Conservation (phyloP, 2,113 vertebrate species). For the Phainopepla nitens region DNA sequence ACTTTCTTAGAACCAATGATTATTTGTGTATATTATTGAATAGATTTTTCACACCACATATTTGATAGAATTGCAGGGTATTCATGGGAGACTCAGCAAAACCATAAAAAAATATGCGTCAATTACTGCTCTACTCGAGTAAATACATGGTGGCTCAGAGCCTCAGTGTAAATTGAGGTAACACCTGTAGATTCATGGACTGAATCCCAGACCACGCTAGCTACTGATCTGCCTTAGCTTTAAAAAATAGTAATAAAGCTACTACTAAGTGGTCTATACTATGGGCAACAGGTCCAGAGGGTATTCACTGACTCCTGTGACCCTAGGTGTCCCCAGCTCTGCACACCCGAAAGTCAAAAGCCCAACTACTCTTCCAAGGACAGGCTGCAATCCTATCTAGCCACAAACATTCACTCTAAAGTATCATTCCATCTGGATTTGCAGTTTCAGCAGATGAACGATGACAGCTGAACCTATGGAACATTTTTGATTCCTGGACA, state of each 20-base stretch:
- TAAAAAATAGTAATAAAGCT: not conserved
- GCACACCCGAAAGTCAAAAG: not conserved
- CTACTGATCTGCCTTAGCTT: not conserved
- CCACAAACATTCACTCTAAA: not conserved
- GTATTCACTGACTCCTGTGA: not conserved
- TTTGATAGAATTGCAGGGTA: not conserved
- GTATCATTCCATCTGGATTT: not conserved
- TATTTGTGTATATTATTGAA: not conserved
- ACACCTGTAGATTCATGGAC: not conserved
- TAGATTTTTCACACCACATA: not conserved
- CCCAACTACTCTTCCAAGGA: not conserved
- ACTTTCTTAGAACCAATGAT: not conserved
- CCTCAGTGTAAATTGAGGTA: not conserved
- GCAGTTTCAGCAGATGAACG: not conserved
- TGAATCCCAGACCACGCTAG: not conserved
- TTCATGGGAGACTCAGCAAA: not conserved
- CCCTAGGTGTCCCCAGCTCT: not conserved
- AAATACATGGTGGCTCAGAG: not conserved
- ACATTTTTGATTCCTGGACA: not conserved
- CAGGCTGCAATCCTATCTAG: not conserved
- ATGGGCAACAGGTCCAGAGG: accelerated
- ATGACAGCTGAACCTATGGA: not conserved
- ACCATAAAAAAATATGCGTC: not conserved
- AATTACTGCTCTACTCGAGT: not conserved
- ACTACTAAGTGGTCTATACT: not conserved